A percentile compares a stretch with the other conserved stretches of the same genome.
These are phyloP conservation scores for Drosophila gunungcola DNA, from an alignment of 1,140 invertebrate genomes.

Conservation along the genomic window DNA sequence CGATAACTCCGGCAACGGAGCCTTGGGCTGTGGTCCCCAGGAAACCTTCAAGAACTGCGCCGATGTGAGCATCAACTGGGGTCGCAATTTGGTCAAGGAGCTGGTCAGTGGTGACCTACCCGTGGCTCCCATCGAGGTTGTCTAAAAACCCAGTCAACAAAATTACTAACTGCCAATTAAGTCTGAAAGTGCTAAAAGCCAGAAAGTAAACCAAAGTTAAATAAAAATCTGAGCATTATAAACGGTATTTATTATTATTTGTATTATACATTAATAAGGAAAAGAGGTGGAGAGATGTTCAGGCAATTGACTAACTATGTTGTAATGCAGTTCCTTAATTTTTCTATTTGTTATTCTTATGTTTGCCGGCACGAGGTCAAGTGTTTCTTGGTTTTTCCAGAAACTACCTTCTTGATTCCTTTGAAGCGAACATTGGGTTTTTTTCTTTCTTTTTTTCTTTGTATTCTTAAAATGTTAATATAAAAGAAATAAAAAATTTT, in stretches of 20 bases:
- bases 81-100: conserved; percentile 65
- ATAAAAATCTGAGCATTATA: conserved; percentile 27
- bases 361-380: too few relatives aligned
- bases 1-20: conserved; percentile 69
- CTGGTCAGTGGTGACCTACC: conserved; percentile 33
- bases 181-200: conserved; percentile 32
- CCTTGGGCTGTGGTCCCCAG: conserved; percentile 87
- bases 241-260: not conserved
- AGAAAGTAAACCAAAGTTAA: conserved; percentile 37
- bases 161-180: conserved; percentile 8
- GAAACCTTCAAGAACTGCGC: conserved; percentile 90
- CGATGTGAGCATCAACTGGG: conserved; percentile 87
- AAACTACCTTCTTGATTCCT: too few relatives aligned
- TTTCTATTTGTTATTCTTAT: too few relatives aligned
- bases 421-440: too few relatives aligned
- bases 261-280: too few relatives aligned
- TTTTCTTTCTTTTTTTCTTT: too few relatives aligned
- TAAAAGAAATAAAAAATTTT: too few relatives aligned
- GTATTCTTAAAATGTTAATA: too few relatives aligned
- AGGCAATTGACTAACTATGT: too few relatives aligned
- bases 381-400: too few relatives aligned
- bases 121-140: conserved; percentile 46
- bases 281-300: too few relatives aligned
- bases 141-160: conserved; percentile 8
- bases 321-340: too few relatives aligned